These are phyloP conservation scores for Beris morrisii DNA, from an alignment of 2,888 invertebrate species.

Conservation along the genomic window DNA sequence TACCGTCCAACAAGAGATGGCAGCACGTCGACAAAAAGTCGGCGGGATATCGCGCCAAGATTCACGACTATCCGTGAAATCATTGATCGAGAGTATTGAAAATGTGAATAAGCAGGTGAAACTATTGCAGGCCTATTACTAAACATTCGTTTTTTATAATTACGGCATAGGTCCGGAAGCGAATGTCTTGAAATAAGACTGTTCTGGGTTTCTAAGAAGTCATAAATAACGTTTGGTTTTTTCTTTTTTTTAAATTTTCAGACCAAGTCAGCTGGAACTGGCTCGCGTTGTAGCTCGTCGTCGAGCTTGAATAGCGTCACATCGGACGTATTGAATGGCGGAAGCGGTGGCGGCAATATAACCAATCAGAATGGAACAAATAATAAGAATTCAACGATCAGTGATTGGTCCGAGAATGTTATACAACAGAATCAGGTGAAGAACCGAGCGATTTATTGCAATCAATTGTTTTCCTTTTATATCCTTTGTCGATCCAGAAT, in stretches of 20 bases:
- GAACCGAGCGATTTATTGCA: background rate
- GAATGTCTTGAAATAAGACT: constrained; percentile 44
- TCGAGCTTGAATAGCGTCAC: constrained; percentile 63
- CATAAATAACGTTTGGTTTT: constrained; percentile 1
- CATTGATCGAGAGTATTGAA: constrained; percentile 89
- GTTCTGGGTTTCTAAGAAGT: background rate
- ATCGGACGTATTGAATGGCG: constrained; percentile 51
- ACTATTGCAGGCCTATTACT: background rate
- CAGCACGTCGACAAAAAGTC: constrained; percentile 61
- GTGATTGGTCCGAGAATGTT: constrained; percentile 54
- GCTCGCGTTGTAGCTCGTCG: constrained; percentile 67
- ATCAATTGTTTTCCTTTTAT: background rate
- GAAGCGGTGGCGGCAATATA: constrained; percentile 14
- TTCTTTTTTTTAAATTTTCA: constrained; percentile 19
- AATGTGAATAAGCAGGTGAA: constrained; percentile 75
- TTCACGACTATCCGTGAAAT: constrained; percentile 84
- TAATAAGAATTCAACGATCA: constrained; percentile 22
- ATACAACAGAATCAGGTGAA: constrained; percentile 39
- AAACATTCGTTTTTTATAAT: constrained; percentile 27
- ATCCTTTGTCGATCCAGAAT: no score
- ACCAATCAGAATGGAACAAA: constrained; percentile 42
- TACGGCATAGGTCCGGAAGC: constrained; percentile 44
- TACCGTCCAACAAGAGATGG: constrained; percentile 63
- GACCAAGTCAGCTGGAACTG: constrained; percentile 49
- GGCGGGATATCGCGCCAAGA: constrained; percentile 60